These are phyloP conservation scores for Hafferia zeledoni DNA, from an alignment of 2,797 vertebrate genomes.

Conservation along the genomic window DNA sequence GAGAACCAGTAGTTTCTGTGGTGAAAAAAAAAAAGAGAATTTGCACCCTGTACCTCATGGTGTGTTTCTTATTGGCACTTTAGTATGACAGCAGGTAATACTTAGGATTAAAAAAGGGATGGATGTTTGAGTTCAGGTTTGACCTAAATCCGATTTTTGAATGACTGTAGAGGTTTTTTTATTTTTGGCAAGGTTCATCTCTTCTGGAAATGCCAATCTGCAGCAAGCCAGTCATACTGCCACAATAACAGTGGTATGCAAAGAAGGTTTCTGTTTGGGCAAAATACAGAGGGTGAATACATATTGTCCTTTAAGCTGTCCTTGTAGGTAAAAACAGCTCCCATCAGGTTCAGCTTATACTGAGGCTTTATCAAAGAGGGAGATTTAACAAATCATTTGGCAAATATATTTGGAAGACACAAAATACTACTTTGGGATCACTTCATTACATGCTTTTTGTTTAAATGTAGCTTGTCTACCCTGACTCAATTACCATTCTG, in stretches of 20 bases:
- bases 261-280: not conserved
- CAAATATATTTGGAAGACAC: not conserved
- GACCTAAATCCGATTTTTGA: not conserved
- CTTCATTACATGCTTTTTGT: not conserved
- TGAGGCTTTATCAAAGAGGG: not conserved
- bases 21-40: not conserved
- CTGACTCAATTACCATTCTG: slow-evolving; percentile 17
- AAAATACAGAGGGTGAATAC: not conserved
- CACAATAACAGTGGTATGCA: not conserved
- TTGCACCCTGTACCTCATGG: not conserved
- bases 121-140: not conserved
- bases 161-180: not conserved
- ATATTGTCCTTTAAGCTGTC: not conserved
- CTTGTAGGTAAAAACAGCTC: not conserved
- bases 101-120: not conserved
- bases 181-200: not conserved
- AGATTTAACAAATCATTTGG: not conserved
- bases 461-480: slow-evolving; percentile 1
- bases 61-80: not conserved
- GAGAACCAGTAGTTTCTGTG: not conserved
- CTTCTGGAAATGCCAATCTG: not conserved
- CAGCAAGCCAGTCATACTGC: accelerated
- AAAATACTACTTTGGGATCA: not conserved
- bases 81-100: not conserved
- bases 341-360: not conserved